Percentiles rank a stretch among this genome's conserved stretches.
Conservation (phyloP, 2,113 vertebrate species). For the Ibidorhyncha struthersii region DNA sequence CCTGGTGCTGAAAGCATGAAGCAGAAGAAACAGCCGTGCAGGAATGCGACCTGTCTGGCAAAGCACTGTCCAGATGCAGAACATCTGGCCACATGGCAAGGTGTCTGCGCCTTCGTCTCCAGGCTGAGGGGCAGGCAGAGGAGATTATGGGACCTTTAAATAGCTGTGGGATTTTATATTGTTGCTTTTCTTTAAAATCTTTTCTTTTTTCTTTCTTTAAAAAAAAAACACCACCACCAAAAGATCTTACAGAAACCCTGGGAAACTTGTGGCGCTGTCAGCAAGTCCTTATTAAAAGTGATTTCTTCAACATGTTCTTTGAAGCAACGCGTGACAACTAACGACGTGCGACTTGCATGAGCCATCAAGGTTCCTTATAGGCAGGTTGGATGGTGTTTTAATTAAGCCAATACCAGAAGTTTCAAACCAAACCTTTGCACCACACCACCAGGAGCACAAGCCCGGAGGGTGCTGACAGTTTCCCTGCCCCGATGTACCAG, state of each 20-base stretch:
- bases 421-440: neutral
- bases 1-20: neutral
- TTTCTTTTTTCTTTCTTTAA: neutral
- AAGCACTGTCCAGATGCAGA: neutral
- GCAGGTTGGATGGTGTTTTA: neutral
- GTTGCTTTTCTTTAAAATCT: neutral
- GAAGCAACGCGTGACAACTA: neutral
- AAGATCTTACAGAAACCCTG: conserved; percentile 2
- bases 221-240: neutral
- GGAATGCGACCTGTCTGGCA: conserved; percentile 17
- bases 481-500: rapidly evolving
- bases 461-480: neutral
- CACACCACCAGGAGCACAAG: neutral
- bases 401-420: neutral
- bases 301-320: neutral
- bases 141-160: neutral
- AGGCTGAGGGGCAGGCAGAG: neutral
- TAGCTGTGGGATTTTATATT: neutral
- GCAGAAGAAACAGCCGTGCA: neutral
- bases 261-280: neutral
- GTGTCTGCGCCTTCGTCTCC: neutral
- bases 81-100: neutral
- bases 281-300: conserved; percentile 8
- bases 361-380: neutral
- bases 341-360: rapidly evolving